Evolutionary conservation across 1,140 invertebrate species (phyloP), one percentile per base, ranked within the genome.

Genomic region (Leptinotarsa texana): DNA sequence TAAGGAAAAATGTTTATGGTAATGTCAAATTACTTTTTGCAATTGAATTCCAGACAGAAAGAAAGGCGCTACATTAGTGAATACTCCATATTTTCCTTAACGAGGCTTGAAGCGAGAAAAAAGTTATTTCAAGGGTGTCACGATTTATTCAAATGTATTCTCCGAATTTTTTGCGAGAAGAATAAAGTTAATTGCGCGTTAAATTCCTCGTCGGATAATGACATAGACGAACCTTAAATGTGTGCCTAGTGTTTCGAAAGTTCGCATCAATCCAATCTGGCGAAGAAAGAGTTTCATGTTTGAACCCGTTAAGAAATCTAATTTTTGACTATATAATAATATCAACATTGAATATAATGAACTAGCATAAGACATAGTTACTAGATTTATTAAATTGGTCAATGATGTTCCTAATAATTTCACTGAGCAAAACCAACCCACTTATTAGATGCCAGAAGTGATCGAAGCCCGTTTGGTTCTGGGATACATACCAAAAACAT

Each of bases 101-200:
- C 51, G 51, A 17, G 3, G 15, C 51, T 42, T 17, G n/a, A 57
- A 57, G n/a, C 15, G n/a, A 15, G 51, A 15, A 18, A 57, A 57
- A 57, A 57, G 51, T 57, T 18, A 57, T 57, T 57, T 13, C 51
- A 15, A 18, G 51, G 51, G 51, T 57, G 15, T 57, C 13, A 18
- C 51, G 51, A 57, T 57, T 57, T 57, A 57, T 57, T 57, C 51
- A 57, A 57, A 57, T 57, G 51, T 57, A 57, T 57, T 57, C 51
- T 57, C 51, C n/a, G n/a, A 57, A 57, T 57, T 57, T 17, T 57
- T n/a, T 18, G 51, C 51, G 4, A 17, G 15, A 15, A 15, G 51
- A 57, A 57, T 57, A 18, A 18, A 57, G 15, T 57, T 57, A 57
- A 57, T 57, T n/a, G 51, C n/a, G 51, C 51, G 51, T 57, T 57